Evolutionary conservation across 2,888 invertebrate species (phyloP), one percentile per base, ranked within the genome.

Genomic region (Nebria brevicollis): DNA sequence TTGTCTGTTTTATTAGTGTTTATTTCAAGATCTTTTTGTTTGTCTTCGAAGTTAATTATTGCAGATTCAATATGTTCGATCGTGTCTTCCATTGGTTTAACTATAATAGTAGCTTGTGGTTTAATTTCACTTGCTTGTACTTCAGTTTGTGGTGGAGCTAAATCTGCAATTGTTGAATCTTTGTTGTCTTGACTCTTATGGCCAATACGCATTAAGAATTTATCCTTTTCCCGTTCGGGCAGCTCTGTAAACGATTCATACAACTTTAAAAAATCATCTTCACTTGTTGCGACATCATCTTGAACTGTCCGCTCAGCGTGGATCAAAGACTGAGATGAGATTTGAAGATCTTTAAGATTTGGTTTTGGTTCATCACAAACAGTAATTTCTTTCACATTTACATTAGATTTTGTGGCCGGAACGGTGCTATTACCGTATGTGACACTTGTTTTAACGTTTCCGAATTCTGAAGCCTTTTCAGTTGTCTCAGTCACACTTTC

Each of bases 391-490:
- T 79, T 68, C 7, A 15, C 2, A 73, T 73, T 73, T 8, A 8
- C 72, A 42, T 11, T 73, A 1, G 41, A 20, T 73, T 73, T 41
- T 73, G 73, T 5, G 8, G 41, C 15, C 8, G 74, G 26, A 7
- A 20, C 25, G 25, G 5, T 54, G 54, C 54, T 73, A n/a, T 20
- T 72, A 54, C 80, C 80, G 34, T 80, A 80, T 75, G 80, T 80
- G 8, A 80, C 80, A 20, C 75, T 75, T 15, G 80, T 80, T 72
- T 80, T 80, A 13, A 80, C 80, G 8, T 80, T 80, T n/a, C 80
- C 80, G 65, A 80, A 80, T 75, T 80, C 80, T 64, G 80, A 80
- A 68, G 70, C 64, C 41, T 80, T 75, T 75, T 80, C 75, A 75
- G 70, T 72, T 41, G 75, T 75, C 72, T 75, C 75, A n/a, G 80